Conservation (phyloP, 1,140 invertebrate genomes). For the Rhagoletis pomonella region DNA sequence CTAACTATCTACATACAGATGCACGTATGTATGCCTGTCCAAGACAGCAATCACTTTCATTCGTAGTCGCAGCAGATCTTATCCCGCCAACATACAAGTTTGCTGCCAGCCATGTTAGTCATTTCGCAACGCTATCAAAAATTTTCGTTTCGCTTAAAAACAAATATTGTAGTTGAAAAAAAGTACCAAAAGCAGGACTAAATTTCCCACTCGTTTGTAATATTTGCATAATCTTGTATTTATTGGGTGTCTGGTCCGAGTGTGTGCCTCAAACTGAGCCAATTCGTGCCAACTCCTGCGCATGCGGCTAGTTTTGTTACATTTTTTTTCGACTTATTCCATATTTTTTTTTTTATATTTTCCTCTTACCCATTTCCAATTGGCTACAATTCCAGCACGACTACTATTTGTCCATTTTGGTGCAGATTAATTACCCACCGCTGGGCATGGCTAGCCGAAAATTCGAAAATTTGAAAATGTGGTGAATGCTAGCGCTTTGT, state of each 20-base stretch:
- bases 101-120: constrained; percentile 10
- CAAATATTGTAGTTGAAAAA: not conserved
- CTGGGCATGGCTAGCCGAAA: constrained; percentile 30
- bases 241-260: not conserved
- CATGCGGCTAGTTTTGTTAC: not conserved
- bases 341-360: not conserved
- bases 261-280: not conserved
- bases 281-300: constrained; percentile 20
- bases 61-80: not conserved
- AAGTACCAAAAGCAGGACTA: constrained; percentile 2
- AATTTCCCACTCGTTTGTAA: constrained; percentile 2
- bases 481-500: not conserved
- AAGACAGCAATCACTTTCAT: not conserved
- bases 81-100: not conserved
- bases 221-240: constrained; percentile 32
- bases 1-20: too few relatives aligned
- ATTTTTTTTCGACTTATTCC: not conserved
- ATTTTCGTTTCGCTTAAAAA: not conserved
- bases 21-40: not conserved
- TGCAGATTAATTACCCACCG: constrained; percentile 40
- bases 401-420: constrained; percentile 41
- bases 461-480: not conserved
- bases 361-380: not conserved
- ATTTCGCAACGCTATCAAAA: not conserved
- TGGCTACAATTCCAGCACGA: constrained; percentile 39